phyloP scores from a whole-genome alignment of 2,888 invertebrate species.

The Drosophila recens region DNA sequence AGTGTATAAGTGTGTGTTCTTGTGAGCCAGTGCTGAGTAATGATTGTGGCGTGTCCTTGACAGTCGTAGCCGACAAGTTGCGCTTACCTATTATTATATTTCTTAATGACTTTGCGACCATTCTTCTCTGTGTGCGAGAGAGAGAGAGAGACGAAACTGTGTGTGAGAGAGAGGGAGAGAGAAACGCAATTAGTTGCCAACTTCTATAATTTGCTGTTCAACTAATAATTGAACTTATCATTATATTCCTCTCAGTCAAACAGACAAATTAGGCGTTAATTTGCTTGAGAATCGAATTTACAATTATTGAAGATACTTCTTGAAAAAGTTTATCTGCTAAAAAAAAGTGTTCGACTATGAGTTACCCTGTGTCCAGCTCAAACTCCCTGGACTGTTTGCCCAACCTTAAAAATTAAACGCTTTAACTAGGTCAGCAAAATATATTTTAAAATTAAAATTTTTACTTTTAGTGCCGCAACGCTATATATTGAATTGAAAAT shows the following conservation, averaged over 20 bases:
- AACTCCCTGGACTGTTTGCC: too few species aligned
- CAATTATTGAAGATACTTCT: neutral
- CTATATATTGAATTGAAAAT: neutral
- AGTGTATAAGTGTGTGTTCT: neutral
- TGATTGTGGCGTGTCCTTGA: constrained; percentile 57
- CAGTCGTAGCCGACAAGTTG: constrained; percentile 48
- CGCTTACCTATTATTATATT: constrained; percentile 51
- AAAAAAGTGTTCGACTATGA: neutral
- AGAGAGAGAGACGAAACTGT: neutral
- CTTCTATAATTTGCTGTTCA: constrained; percentile 29
- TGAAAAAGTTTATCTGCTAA: neutral
- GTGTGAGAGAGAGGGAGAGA: too few species aligned
- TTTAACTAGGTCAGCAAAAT: too few species aligned
- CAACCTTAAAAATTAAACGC: too few species aligned
- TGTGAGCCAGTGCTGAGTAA: constrained; percentile 43
- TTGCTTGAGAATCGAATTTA: neutral
- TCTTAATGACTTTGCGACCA: constrained; percentile 6
- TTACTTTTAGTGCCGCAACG: neutral
- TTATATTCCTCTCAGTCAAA: constrained; percentile 21
- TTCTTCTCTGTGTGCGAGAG: neutral
- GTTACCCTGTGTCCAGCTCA: neutral
- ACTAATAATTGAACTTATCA: constrained; percentile 22
- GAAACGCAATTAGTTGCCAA: constrained; percentile 26
- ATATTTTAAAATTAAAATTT: too few species aligned
- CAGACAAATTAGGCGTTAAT: constrained; percentile 7